phyloP scores from a whole-genome alignment of 2,797 vertebrate genomes.

The Melanotaenia nigrans region DNA sequence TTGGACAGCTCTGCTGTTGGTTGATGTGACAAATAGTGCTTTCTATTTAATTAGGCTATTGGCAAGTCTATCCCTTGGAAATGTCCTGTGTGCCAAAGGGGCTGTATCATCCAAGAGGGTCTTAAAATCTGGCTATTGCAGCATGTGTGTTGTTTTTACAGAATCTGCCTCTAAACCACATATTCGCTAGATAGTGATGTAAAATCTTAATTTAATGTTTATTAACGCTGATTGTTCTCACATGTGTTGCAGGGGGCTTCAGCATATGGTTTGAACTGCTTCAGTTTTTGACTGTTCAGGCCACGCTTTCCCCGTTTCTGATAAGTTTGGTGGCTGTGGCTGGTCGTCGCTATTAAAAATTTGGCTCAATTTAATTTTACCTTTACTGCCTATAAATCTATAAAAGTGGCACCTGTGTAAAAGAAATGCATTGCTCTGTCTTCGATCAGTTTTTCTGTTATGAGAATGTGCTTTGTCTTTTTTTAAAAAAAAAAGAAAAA shows the following conservation, averaged over 20 bases:
- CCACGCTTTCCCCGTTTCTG: slow-evolving; percentile 10
- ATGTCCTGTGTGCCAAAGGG: slow-evolving; percentile 65
- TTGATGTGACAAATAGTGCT: slow-evolving; percentile 74
- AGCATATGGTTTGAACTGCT: slow-evolving; percentile 2
- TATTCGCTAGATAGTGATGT: slow-evolving; percentile 34
- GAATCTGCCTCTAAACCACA: slow-evolving; percentile 34
- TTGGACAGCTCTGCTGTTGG: slow-evolving; percentile 40
- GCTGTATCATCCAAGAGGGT: slow-evolving; percentile 63
- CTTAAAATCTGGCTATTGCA: slow-evolving; percentile 43
- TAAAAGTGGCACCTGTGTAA: not conserved
- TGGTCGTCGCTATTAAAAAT: slow-evolving; percentile 1
- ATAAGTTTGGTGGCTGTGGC: slow-evolving; percentile 27
- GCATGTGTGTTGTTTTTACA: slow-evolving; percentile 14
- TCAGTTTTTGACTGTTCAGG: not conserved
- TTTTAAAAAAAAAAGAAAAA: not conserved
- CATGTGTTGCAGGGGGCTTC: slow-evolving; percentile 12
- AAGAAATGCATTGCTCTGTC: not conserved
- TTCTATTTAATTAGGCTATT: slow-evolving; percentile 79
- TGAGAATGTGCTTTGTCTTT: slow-evolving; percentile 11
- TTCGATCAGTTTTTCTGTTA: not conserved
- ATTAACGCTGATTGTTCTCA: slow-evolving; percentile 23
- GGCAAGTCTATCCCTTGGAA: slow-evolving; percentile 62
- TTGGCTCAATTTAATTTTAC: not conserved
- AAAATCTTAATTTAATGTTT: slow-evolving; percentile 17
- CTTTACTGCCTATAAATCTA: not conserved